A percentile compares a stretch with the other conserved stretches of the same genome.
phyloP scores from a whole-genome alignment of 2,113 vertebrate species.

The Notiomystis cincta region DNA sequence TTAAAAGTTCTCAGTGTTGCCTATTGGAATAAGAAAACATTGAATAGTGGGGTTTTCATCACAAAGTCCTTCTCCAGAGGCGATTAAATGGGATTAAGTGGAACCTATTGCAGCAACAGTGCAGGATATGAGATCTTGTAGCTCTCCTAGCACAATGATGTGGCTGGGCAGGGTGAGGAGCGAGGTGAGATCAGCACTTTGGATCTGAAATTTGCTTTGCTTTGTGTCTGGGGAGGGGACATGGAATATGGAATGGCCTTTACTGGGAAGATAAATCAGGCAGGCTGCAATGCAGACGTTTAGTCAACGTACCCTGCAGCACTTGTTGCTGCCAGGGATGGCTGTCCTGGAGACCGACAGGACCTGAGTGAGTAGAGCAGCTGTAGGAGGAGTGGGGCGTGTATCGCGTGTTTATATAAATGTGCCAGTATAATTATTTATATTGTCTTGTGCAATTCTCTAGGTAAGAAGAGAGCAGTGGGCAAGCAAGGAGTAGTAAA shows the following conservation, averaged over 20 bases:
- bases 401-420: background rate
- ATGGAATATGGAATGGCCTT: background rate
- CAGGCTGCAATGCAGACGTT: background rate
- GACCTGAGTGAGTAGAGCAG: background rate
- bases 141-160: background rate
- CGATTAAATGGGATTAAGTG: background rate
- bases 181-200: background rate
- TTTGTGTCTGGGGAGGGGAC: background rate
- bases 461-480: conserved; percentile 2
- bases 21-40: background rate
- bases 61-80: background rate
- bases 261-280: background rate
- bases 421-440: background rate
- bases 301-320: background rate
- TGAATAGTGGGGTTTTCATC: background rate
- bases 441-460: background rate
- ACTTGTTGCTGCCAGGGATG: background rate
- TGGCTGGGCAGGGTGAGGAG: background rate
- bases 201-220: background rate
- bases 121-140: background rate
- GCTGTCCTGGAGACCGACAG: background rate
- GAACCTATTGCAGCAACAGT: background rate
- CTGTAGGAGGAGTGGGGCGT: background rate
- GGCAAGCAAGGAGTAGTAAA: background rate
- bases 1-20: background rate